Evolutionary conservation across 2,113 vertebrate species (phyloP), one percentile per base, ranked within the genome.

Genomic region (Clarias gariepinus): DNA sequence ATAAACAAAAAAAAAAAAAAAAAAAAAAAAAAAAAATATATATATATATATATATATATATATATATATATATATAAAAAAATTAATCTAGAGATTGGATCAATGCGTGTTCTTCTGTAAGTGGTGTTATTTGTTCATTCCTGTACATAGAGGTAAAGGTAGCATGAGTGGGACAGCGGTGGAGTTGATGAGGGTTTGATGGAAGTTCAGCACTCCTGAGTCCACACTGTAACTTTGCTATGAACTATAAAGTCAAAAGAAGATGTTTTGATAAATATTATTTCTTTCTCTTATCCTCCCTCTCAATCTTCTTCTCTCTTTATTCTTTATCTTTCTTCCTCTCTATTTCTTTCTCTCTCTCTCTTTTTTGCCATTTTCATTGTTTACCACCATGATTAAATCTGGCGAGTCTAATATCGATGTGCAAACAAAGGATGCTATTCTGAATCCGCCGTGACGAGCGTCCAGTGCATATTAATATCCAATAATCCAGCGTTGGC

Each of bases 341-440:
- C 10, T 2, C 28, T 73, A 18, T 61, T 3, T 61, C 2, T 83
- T 53, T 64, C 30, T 77, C 60, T 77, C 64, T 88, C 55, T 71
- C 11, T 66, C 30, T 55, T 69, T 87, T 86, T 83, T 61, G 19
- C 89, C 52, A 16, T 47, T 79, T 90, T 89, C 86, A 85, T 92
- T 96, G 94, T 95, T 95, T 95, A 94, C 91, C 90, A 76, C 86
- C 89, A 85, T 96, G 95, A 96, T 96, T 94, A 95, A 96, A 96
- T 96, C 92, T 90, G 53, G 90, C 89, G 41, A 92, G 91, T 91
- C 93, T 95, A 93, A 96, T 95, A 95, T 95, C 90, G 73, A 91
- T 91, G 94, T 92, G 93, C 94, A 95, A 96, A 95, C 94, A 95
- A 92, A 93, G 89, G 88, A 89, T 92, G 90, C 90, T 93, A 92